These are phyloP conservation scores for Monopis laevigella DNA, from an alignment of 2,888 invertebrate species.

Conservation along the genomic window DNA sequence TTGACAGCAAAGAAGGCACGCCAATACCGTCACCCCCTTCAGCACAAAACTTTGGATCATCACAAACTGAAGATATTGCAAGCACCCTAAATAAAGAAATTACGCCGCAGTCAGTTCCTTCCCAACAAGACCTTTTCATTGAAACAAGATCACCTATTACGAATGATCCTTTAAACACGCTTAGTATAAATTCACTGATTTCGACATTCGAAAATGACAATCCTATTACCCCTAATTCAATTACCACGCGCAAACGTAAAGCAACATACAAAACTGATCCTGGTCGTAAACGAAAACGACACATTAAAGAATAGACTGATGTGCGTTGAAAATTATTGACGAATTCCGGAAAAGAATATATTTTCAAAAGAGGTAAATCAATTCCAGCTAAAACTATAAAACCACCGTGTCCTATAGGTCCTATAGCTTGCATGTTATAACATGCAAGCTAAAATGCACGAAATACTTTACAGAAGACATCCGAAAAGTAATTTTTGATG, in stretches of 20 bases:
- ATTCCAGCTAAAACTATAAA: not conserved
- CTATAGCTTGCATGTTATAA: no score
- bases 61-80: no score
- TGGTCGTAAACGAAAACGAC: slow-evolving; percentile 14
- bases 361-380: slow-evolving; percentile 6
- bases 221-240: not conserved
- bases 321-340: slow-evolving; percentile 13
- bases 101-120: no score
- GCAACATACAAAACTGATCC: slow-evolving; percentile 12
- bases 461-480: slow-evolving; percentile 13
- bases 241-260: slow-evolving; percentile 1
- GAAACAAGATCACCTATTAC: no score
- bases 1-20: not conserved
- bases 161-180: no score
- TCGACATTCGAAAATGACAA: not conserved
- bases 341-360: slow-evolving; percentile 14
- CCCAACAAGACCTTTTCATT: no score
- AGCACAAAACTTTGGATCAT: no score
- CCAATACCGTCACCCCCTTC: not conserved
- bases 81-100: no score
- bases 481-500: slow-evolving; percentile 14
- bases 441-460: slow-evolving; percentile 9
- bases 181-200: not conserved
- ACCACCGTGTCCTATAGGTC: no score
- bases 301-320: slow-evolving; percentile 14